Percentiles rank a stretch among this genome's conserved stretches.
Evolutionary conservation across 2,888 invertebrate species (phyloP).

Genomic region (Caenorhabditis imperialis): DNA sequence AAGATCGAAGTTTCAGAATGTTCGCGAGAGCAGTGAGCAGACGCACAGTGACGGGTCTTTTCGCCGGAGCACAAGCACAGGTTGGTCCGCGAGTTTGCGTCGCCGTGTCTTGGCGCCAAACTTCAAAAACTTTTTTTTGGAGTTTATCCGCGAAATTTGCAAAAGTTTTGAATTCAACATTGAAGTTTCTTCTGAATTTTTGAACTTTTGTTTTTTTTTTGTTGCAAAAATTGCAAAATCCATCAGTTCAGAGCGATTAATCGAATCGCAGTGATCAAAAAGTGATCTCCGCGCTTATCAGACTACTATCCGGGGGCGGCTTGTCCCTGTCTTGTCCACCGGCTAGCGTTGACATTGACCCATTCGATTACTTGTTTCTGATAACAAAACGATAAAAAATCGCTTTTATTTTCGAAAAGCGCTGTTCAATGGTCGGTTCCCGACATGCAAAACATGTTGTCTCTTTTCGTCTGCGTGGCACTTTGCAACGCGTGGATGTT

Average conservation of each 20-base stretch:
- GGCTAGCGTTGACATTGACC: conserved; percentile 33
- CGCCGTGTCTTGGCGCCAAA: neutral
- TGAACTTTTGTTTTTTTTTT: neutral
- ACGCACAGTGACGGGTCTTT: conserved; percentile 7
- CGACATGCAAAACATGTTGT: no score
- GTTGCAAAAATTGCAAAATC: neutral
- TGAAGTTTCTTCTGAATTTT: neutral
- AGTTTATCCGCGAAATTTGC: no score
- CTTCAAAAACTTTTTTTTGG: no score
- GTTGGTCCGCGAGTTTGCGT: conserved; percentile 39
- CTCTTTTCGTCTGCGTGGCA: no score
- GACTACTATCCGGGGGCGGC: neutral
- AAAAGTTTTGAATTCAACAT: no score
- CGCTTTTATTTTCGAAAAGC: neutral
- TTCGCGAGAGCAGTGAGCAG: conserved; percentile 31
- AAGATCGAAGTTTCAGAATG: conserved; percentile 5
- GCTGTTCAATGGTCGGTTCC: neutral
- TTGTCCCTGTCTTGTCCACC: conserved; percentile 19
- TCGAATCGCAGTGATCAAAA: conserved; percentile 23
- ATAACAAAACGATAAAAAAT: conserved; percentile 12
- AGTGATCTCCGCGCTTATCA: conserved; percentile 37
- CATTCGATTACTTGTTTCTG: conserved; percentile 11
- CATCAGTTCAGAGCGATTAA: neutral
- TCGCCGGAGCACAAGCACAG: conserved; percentile 20
- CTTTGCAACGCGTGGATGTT: no score